Base-by-base conservation (phyloP, 2,113 vertebrate species). In the Leptobrachium ailaonicum region DNA sequence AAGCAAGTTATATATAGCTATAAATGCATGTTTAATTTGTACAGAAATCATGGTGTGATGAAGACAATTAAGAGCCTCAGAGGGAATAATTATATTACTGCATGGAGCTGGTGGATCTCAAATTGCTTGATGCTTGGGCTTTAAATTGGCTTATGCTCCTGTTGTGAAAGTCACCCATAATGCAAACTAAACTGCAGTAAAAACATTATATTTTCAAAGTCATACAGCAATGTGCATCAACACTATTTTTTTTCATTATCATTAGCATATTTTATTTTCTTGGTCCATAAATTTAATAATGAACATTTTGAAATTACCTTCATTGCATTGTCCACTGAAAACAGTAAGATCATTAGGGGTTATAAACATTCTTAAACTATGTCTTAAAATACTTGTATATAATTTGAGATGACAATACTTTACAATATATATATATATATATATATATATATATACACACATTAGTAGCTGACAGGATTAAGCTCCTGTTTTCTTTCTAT, bases 41-140 rank as follows among this genome's bases (percentile, higher is more conserved):
- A 90, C 88, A 92, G 91, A 94, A 94, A 94, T 93, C 93, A 94
- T 94, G 92, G 93, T 90, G 92, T 92, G 92, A 93, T 94, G 92
- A 94, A 94, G 93, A 94, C 92, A 94, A 93, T 94, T 94, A 94
- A 94, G 91, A 91, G 92, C 90, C 93, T 93, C 93, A 11, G 90
- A 93, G 93, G 92, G 93, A 94, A 93, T 93, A 94, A 94, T 94
- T 94, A 93, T 93, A 92, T 93, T 92, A 94, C 93, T 92, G 90
- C 91, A 90, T 90, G 92, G 92, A 94, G 92, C 92, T 90, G 89
- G 91, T 93, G 88, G 89, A 90, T 92, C 92, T 93, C 91, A 94
- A 93, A 94, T 94, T 93, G 90, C 92, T 91, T 90, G 87, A 87
- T 93, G 91, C 89, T 88, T 92, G 91, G 93, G 92, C 93, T 94